Conservation (phyloP, 2,888 invertebrate species). For the Liodrosophila aerea region DNA sequence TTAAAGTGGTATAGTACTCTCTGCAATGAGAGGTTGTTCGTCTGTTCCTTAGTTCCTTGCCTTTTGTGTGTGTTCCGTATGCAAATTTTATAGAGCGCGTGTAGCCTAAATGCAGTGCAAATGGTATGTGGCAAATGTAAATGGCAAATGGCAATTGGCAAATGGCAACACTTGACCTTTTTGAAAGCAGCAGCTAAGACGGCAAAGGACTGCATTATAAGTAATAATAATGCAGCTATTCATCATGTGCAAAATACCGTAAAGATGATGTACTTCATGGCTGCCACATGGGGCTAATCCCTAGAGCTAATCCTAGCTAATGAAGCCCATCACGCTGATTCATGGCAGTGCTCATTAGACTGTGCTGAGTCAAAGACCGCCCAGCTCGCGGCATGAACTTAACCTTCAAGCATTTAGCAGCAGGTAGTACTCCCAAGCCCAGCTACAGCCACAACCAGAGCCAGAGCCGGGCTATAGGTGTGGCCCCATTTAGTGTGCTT, state of each 20-base stretch:
- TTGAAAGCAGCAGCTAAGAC: constrained; percentile 6
- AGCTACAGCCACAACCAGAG: background rate
- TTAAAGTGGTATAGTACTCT: too few species aligned
- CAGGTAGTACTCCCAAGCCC: constrained; percentile 9
- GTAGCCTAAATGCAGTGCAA: constrained; percentile 9
- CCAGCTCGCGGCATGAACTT: constrained; percentile 50
- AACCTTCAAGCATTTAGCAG: constrained; percentile 50
- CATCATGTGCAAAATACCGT: constrained; percentile 19
- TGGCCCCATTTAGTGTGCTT: constrained; percentile 56
- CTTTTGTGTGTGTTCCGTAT: constrained; percentile 21
- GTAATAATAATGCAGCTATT: constrained; percentile 33
- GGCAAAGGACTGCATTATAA: constrained; percentile 11
- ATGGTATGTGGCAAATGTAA: constrained; percentile 10
- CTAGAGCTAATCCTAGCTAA: constrained; percentile 45
- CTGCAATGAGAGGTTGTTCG: constrained; percentile 19
- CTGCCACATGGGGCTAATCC: constrained; percentile 32
- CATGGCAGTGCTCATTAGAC: constrained; percentile 54
- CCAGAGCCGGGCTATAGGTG: constrained; percentile 36
- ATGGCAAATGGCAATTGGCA: constrained; percentile 14
- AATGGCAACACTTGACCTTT: constrained; percentile 42
- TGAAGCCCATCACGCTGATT: constrained; percentile 49
- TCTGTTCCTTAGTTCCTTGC: constrained; percentile 2
- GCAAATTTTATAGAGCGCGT: constrained; percentile 23
- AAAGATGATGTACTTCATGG: constrained; percentile 11
- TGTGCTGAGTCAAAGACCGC: constrained; percentile 50